These are phyloP conservation scores for Petrolisthes manimaculis DNA, from an alignment of 2,888 invertebrate species.

Conservation along the genomic window DNA sequence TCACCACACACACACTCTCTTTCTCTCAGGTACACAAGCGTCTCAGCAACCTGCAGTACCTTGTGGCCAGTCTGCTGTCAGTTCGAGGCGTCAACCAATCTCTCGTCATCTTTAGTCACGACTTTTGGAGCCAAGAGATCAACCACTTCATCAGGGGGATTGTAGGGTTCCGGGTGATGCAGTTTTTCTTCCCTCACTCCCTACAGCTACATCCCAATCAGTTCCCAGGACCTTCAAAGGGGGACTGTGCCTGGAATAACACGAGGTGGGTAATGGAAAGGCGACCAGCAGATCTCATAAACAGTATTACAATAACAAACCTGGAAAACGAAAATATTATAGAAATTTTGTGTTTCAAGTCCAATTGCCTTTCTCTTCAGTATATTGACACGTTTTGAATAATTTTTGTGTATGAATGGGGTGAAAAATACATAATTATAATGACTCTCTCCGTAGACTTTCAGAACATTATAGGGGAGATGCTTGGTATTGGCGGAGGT, in stretches of 20 bases:
- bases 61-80: constrained; percentile 91
- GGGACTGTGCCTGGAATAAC: constrained; percentile 87
- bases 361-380: too few species aligned
- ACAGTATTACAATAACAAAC: too few species aligned
- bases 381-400: too few species aligned
- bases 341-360: too few species aligned
- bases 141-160: constrained; percentile 91
- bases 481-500: too few species aligned
- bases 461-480: too few species aligned
- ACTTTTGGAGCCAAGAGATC: constrained; percentile 91
- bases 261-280: neutral
- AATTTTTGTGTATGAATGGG: too few species aligned
- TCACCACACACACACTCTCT: neutral
- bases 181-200: constrained; percentile 96
- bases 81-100: constrained; percentile 89
- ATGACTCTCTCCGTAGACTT: too few species aligned
- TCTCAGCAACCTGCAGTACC: constrained; percentile 89
- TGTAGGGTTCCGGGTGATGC: constrained; percentile 95
- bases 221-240: constrained; percentile 94
- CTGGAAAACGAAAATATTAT: too few species aligned
- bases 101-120: constrained; percentile 94
- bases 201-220: constrained; percentile 93
- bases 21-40: constrained; percentile 83
- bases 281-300: neutral
- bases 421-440: too few species aligned